Evolutionary conservation across 2,888 invertebrate species (phyloP).

Genomic region (Helicoverpa assulta): DNA sequence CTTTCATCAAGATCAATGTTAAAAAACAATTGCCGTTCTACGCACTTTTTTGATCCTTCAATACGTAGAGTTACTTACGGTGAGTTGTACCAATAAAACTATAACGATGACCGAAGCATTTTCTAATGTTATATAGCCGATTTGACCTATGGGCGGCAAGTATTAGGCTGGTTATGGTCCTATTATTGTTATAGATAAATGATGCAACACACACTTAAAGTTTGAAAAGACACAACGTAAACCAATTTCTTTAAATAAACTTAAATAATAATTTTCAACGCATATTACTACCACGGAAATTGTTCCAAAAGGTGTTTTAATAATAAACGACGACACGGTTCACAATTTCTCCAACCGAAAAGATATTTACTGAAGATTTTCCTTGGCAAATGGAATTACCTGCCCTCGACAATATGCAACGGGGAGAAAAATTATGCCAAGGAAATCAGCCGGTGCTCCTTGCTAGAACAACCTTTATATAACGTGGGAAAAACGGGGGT

Average conservation of each 20-base stretch:
- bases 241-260: slow-evolving; percentile 4
- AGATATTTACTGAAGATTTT: slow-evolving; percentile 58
- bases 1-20: too few species aligned
- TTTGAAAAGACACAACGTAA: background rate
- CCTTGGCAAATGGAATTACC: slow-evolving; percentile 74
- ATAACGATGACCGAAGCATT: too few species aligned
- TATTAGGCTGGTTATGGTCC: too few species aligned
- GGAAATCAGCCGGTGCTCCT: slow-evolving; percentile 69
- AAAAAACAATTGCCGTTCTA: too few species aligned
- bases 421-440: slow-evolving; percentile 75
- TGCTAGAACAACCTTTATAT: slow-evolving; percentile 53
- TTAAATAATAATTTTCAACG: slow-evolving; percentile 15
- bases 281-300: slow-evolving; percentile 20
- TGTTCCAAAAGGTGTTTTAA: slow-evolving; percentile 32
- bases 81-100: too few species aligned
- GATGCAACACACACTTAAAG: background rate
- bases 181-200: too few species aligned
- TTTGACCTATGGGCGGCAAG: too few species aligned
- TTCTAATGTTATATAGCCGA: too few species aligned
- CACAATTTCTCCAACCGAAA: slow-evolving; percentile 46
- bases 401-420: slow-evolving; percentile 71
- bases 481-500: slow-evolving; percentile 37
- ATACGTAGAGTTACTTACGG: background rate
- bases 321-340: slow-evolving; percentile 37
- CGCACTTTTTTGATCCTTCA: background rate